Conservation (phyloP, 2,797 vertebrate genomes). For the Perodicticus potto region DNA sequence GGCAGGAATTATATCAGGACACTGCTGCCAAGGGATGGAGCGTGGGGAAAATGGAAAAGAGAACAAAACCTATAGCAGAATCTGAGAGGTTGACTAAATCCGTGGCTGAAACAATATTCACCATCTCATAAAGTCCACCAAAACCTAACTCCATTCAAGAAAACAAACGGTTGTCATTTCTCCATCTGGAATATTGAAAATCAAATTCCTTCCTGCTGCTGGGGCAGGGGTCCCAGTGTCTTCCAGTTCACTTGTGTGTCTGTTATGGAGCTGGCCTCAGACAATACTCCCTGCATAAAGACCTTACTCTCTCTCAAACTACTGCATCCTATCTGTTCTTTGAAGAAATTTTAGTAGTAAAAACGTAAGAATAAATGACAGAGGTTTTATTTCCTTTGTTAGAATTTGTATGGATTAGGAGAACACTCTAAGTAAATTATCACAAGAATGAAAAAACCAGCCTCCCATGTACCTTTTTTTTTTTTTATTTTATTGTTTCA, state of each 20-base stretch:
- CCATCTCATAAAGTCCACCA: accelerated
- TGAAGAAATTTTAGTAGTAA: background rate
- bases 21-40: background rate
- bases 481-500: too few species aligned
- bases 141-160: background rate
- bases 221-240: accelerated
- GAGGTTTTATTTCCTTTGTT: too few species aligned
- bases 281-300: background rate
- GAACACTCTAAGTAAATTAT: too few species aligned
- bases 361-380: background rate
- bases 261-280: background rate
- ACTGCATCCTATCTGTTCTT: background rate
- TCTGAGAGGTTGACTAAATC: background rate
- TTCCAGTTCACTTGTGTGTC: background rate
- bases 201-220: background rate
- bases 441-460: too few species aligned
- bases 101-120: too few species aligned
- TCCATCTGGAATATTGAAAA: background rate
- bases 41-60: background rate
- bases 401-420: too few species aligned
- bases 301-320: background rate
- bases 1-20: background rate
- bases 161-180: background rate
- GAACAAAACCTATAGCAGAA: background rate
- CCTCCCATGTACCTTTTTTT: too few species aligned